These are phyloP conservation scores for Barbus barbus DNA, from an alignment of 2,113 vertebrate genomes.

Conservation along the genomic window DNA sequence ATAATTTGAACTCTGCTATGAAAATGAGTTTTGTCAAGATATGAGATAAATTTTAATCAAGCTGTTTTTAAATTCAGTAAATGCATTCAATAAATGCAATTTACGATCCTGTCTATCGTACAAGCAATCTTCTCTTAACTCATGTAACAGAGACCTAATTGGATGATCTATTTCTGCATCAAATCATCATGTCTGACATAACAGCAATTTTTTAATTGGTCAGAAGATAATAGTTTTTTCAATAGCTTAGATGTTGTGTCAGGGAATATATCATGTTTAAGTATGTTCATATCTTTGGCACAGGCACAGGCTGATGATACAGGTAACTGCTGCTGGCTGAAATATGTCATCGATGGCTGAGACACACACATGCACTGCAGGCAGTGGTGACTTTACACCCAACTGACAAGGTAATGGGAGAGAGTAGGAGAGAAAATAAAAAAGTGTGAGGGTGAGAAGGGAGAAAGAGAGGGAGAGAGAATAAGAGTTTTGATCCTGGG, in stretches of 20 bases:
- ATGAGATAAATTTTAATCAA: not conserved
- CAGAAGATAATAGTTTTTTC: not conserved
- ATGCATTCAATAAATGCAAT: not conserved
- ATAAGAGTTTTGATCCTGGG: slow-evolving; percentile 21
- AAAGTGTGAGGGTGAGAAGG: slow-evolving; percentile 24
- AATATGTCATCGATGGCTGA: slow-evolving; percentile 28
- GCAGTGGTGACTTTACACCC: slow-evolving; percentile 40
- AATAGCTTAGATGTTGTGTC: slow-evolving; percentile 22
- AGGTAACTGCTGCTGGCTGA: slow-evolving; percentile 37
- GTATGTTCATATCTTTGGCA: slow-evolving; percentile 21
- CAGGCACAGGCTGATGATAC: slow-evolving; percentile 16
- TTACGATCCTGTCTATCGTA: not conserved
- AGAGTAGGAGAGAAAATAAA: slow-evolving; percentile 7
- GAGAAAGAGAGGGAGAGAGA: not conserved
- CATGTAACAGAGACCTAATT: not conserved
- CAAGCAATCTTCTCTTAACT: not conserved
- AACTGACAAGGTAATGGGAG: slow-evolving; percentile 45
- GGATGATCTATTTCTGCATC: not conserved
- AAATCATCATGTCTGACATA: not conserved
- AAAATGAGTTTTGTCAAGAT: not conserved
- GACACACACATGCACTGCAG: slow-evolving; percentile 26
- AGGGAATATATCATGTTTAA: slow-evolving; percentile 39
- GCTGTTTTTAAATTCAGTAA: not conserved
- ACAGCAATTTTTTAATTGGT: not conserved
- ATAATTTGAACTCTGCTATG: too few relatives aligned